A percentile compares a stretch with the other conserved stretches of the same genome.
phyloP scores from a whole-genome alignment of 2,113 vertebrate genomes.

The Boleophthalmus pectinirostris region DNA sequence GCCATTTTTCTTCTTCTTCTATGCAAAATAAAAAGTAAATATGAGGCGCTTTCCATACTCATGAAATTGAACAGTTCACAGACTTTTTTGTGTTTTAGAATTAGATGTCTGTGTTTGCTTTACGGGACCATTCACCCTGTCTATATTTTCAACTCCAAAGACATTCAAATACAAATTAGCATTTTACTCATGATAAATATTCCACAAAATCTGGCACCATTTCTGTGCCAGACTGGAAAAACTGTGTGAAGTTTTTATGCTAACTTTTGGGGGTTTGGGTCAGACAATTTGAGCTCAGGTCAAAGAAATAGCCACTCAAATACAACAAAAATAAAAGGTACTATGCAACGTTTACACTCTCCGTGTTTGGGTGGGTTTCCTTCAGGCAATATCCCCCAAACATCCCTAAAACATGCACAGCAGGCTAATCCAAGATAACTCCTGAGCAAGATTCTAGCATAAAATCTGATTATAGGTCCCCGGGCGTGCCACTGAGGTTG shows the following conservation, averaged over 20 bases:
- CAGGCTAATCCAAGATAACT: neutral
- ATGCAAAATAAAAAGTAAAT: slow-evolving; percentile 62
- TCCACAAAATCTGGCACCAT: slow-evolving; percentile 38
- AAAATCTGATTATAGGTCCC: too few species aligned
- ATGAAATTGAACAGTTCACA: slow-evolving; percentile 62
- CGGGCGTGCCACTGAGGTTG: too few species aligned
- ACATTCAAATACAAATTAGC: slow-evolving; percentile 52
- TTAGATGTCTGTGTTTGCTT: slow-evolving; percentile 50
- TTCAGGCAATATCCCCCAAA: neutral
- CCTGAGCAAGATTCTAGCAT: neutral
- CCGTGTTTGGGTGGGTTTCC: neutral
- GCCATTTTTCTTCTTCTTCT: slow-evolving; percentile 56
- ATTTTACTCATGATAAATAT: slow-evolving; percentile 51
- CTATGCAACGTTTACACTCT: neutral
- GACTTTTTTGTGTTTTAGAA: slow-evolving; percentile 56
- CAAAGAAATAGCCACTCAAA: neutral
- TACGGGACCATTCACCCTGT: slow-evolving; percentile 22
- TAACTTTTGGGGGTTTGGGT: slow-evolving; percentile 35
- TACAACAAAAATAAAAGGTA: neutral
- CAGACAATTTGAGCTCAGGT: neutral
- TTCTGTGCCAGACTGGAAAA: slow-evolving; percentile 32
- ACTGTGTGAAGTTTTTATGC: slow-evolving; percentile 24
- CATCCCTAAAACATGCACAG: neutral
- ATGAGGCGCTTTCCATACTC: slow-evolving; percentile 51
- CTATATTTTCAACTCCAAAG: slow-evolving; percentile 27